A percentile compares a stretch with the other conserved stretches of the same genome.
Conservation (phyloP, 2,113 vertebrate genomes). For the Ursus arctos region DNA sequence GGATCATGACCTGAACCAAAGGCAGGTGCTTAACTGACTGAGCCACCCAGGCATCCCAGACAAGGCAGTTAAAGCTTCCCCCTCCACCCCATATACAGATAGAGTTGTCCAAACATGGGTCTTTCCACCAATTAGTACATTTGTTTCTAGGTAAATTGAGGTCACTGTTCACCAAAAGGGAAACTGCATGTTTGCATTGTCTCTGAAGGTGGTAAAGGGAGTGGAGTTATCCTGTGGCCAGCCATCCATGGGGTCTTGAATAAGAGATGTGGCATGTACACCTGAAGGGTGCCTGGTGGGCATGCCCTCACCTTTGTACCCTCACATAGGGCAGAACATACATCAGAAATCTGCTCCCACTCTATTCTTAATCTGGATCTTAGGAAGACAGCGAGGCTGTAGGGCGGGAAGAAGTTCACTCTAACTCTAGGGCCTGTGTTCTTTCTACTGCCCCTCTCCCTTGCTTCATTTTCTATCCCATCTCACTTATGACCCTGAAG, state of each 20-base stretch:
- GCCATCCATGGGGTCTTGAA: background rate
- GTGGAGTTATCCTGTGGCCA: background rate
- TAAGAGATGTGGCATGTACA: background rate
- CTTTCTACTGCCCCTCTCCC: background rate
- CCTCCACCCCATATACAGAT: background rate
- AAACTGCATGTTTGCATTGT: background rate
- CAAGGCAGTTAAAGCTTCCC: background rate
- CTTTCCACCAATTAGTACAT: background rate
- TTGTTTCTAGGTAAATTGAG: background rate
- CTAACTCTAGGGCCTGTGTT: background rate
- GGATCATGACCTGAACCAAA: too few species aligned
- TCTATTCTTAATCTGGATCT: too few species aligned
- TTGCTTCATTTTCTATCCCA: background rate
- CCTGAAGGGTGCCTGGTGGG: background rate
- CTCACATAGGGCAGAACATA: too few species aligned
- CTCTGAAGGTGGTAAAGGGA: background rate
- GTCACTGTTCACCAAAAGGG: background rate
- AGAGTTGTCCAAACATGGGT: background rate
- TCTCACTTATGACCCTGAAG: background rate
- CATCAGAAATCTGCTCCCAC: background rate
- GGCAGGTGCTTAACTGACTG: too few species aligned
- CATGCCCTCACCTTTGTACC: background rate
- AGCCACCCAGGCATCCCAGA: background rate
- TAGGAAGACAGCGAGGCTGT: background rate
- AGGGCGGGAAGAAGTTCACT: background rate